Evolutionary conservation across 92 coral and sea anemone genomes (phyloP), one percentile per base, ranked within the genome.

Genomic region (Phenganax marumi): DNA sequence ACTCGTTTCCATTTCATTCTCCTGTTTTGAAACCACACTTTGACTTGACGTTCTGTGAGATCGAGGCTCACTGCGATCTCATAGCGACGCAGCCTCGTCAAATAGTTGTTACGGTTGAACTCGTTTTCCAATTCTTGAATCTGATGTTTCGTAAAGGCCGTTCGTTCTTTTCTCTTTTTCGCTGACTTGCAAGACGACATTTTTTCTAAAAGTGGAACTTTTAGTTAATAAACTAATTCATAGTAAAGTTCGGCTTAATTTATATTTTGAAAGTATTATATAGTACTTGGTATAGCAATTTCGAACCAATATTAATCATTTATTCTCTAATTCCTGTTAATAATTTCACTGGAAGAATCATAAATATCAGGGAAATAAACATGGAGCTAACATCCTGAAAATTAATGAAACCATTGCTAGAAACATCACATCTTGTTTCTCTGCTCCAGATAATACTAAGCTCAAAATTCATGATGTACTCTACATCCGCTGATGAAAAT

Each of bases 1-100:
- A 96, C 99, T 50, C 99, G 81, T 43, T 96, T 96, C 99, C 99
- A 96, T 68, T 96, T 96, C 99, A 96, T 96, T 12, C 99, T 76
- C 13, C 99, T 86, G 68, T 96, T 96, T 87, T 96, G 99, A 68
- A 96, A 96, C 99, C 99, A 96, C 21, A 96, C 99, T 64, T 96
- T 96, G 54, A 96, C 99, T 81, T 96, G 99, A 61, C 99, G 87
- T 80, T 96, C 99, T 0, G 99, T 96, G 70, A 96, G 85, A 80
- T 96, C 99, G 88, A 96, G 85, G 75, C 95, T 92, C 73, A 96
- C 99, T 8, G 99, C 99, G 26, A 96, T 96, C 85, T 96, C 99
- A 84, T 96, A 96, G 13, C 99, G 89, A 65, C 99, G 90, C 60
- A 96, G 88, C 50, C 99, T 85, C 75, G 99, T 96, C 68, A 96